phyloP scores from a whole-genome alignment of 2,113 vertebrate species.

The Dendropsophus ebraccatus region DNA sequence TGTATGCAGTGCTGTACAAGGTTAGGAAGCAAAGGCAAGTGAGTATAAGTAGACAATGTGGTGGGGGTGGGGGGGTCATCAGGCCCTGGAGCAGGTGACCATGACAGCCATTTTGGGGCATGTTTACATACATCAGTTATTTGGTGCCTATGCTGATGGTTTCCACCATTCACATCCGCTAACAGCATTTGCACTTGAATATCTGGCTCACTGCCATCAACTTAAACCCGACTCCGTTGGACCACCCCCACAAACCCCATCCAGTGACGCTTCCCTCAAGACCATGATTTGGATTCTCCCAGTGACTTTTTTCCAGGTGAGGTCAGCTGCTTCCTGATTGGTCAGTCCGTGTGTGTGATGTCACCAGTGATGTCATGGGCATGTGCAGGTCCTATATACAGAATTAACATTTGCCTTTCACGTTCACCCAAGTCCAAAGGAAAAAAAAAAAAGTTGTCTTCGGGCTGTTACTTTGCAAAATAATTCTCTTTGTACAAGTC shows the following conservation, averaged over 20 bases:
- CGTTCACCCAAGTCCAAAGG: background rate
- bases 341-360: background rate
- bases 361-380: background rate
- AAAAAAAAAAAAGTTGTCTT: background rate
- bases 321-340: background rate
- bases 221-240: background rate
- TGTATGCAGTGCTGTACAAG: conserved; percentile 30
- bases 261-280: background rate
- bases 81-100: no score
- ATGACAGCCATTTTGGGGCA: no score
- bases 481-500: conserved; percentile 27
- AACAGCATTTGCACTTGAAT: no score
- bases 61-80: background rate
- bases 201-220: background rate
- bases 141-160: background rate
- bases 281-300: background rate
- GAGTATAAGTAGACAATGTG: background rate
- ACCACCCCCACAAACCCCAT: background rate
- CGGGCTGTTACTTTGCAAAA: conserved; percentile 26
- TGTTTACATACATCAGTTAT: background rate
- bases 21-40: background rate
- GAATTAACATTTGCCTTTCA: background rate
- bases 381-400: conserved; percentile 26
- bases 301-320: background rate
- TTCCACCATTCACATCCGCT: background rate